phyloP scores from a whole-genome alignment of 2,113 vertebrate genomes.

The Cyanoderma ruficeps region DNA sequence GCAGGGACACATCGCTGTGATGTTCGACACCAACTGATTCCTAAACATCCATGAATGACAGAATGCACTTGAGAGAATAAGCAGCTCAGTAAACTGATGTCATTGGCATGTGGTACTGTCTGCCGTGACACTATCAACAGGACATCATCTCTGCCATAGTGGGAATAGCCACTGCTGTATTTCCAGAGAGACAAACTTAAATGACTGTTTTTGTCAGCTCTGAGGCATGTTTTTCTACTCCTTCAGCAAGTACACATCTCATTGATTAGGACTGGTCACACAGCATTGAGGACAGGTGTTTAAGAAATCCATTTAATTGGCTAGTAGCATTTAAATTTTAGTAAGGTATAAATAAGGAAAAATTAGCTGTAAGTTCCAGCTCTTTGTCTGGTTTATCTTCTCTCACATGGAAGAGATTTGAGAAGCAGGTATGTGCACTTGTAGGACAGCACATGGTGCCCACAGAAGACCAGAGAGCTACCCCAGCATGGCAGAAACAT shows the following conservation, averaged over 20 bases:
- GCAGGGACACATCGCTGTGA: background rate
- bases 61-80: background rate
- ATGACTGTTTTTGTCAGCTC: background rate
- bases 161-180: background rate
- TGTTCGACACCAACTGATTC: background rate
- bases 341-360: background rate
- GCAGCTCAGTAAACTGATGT: background rate
- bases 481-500: rapidly evolving
- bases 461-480: background rate
- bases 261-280: background rate
- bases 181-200: background rate
- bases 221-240: background rate
- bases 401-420: background rate
- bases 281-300: background rate
- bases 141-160: background rate
- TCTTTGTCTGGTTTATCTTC: background rate
- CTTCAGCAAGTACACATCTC: background rate
- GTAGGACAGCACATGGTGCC: background rate
- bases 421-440: background rate
- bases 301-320: background rate
- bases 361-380: background rate
- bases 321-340: background rate
- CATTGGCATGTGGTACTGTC: background rate
- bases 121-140: background rate
- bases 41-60: background rate